Conservation (phyloP, 2,113 vertebrate species). For the Pygoscelis adeliae region DNA sequence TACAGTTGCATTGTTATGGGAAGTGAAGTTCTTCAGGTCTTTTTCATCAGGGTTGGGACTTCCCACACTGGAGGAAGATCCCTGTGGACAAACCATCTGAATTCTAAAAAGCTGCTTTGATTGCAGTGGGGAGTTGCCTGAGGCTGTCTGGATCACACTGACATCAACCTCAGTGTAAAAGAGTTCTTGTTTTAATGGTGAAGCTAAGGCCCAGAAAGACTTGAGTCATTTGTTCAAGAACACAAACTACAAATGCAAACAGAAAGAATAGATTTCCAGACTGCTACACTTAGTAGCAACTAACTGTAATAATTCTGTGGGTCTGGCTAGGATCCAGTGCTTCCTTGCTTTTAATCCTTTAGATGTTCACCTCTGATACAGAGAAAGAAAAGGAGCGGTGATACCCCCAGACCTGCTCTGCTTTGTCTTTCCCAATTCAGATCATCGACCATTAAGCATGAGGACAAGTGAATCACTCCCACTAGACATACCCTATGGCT, state of each 20-base stretch:
- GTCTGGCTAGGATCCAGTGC: neutral
- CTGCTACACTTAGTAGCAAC: neutral
- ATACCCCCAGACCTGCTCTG: neutral
- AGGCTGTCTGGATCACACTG: neutral
- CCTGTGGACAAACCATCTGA: neutral
- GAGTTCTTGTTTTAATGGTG: neutral
- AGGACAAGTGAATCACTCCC: neutral
- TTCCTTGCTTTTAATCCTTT: neutral
- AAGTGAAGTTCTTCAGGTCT: neutral
- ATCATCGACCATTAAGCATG: neutral
- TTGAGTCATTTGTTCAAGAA: neutral
- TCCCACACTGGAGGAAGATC: neutral
- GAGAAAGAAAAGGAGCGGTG: neutral
- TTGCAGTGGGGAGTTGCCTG: neutral
- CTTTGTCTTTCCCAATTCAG: neutral
- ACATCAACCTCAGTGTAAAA: neutral
- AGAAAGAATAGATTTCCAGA: neutral
- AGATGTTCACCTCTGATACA: neutral
- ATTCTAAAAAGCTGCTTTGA: neutral
- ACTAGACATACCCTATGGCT: neutral
- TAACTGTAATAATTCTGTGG: neutral
- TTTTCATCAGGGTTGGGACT: neutral
- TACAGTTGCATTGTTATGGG: neutral
- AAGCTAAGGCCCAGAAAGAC: neutral
- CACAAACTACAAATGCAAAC: neutral